Percentiles rank a stretch among this genome's conserved stretches.
phyloP scores from a whole-genome alignment of 2,797 vertebrate genomes.

The Acipenser oxyrinchus region DNA sequence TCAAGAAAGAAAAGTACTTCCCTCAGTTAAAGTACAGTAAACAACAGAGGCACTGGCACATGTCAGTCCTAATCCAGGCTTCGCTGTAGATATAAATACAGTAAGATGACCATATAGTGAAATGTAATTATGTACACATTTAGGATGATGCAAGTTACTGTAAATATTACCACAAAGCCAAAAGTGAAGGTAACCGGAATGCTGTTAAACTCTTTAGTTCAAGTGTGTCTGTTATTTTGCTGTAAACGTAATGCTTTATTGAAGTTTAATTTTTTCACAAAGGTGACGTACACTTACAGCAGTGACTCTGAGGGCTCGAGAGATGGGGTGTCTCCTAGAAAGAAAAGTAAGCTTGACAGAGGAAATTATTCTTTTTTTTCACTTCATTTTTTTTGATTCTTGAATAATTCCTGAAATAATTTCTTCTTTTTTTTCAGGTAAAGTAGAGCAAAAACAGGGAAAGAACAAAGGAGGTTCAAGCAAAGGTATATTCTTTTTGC shows the following conservation, averaged over 20 bases:
- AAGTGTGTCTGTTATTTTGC: no score
- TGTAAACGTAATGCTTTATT: no score
- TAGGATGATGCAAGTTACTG: no score
- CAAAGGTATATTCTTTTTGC: constrained; percentile 39
- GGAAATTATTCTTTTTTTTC: neutral
- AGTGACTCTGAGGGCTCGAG: constrained; percentile 44
- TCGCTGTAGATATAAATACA: no score
- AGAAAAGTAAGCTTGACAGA: constrained; percentile 49
- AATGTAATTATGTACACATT: no score
- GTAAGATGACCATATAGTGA: no score
- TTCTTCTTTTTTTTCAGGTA: constrained; percentile 28
- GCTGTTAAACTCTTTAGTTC: constrained; percentile 7
- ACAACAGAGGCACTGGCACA: no score
- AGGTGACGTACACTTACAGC: constrained; percentile 31
- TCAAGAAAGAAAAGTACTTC: no score
- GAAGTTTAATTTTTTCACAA: neutral
- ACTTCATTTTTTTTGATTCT: neutral
- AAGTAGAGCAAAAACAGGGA: constrained; percentile 28
- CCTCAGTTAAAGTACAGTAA: no score
- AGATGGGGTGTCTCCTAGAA: constrained; percentile 29
- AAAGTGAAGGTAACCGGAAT: constrained; percentile 11
- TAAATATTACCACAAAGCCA: no score
- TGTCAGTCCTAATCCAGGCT: no score
- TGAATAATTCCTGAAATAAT: neutral
- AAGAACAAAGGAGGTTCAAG: constrained; percentile 37